Conservation (phyloP, 2,797 vertebrate species). For the Agapornis canus region DNA sequence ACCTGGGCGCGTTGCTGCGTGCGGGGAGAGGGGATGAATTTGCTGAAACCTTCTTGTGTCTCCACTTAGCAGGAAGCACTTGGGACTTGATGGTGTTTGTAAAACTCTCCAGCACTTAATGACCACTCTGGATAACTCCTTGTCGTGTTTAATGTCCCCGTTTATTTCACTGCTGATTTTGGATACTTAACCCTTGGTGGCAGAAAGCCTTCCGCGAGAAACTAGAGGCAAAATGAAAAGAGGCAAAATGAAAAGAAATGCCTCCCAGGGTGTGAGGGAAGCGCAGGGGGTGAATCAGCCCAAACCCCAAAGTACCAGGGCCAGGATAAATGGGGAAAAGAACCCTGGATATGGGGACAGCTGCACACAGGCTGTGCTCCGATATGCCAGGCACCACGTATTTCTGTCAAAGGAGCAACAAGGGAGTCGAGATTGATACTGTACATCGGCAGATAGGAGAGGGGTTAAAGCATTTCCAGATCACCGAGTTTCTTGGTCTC, state of each 20-base stretch:
- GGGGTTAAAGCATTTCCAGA: slow-evolving; percentile 27
- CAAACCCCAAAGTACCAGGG: background rate
- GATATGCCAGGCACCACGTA: fast-evolving
- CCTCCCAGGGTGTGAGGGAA: background rate
- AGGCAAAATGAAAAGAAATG: background rate
- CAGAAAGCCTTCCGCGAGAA: background rate
- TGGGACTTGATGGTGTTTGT: background rate
- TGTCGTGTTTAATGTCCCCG: background rate
- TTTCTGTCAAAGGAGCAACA: background rate
- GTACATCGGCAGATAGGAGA: background rate
- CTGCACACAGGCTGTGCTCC: background rate
- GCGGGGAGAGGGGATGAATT: background rate
- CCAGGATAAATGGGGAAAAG: background rate
- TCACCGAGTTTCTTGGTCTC: background rate
- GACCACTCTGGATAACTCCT: background rate
- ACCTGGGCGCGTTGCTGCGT: fast-evolving
- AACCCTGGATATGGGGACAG: too few species aligned
- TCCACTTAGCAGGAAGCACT: background rate
- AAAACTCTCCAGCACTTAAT: background rate
- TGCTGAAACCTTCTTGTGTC: background rate
- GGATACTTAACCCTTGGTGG: background rate
- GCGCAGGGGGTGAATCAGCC: background rate
- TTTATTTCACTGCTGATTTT: background rate
- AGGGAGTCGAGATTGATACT: background rate
- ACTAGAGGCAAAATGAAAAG: background rate